Percentiles rank a stretch among this genome's conserved stretches.
Conservation (phyloP, 2,797 vertebrate genomes). For the Lepus townsendii region DNA sequence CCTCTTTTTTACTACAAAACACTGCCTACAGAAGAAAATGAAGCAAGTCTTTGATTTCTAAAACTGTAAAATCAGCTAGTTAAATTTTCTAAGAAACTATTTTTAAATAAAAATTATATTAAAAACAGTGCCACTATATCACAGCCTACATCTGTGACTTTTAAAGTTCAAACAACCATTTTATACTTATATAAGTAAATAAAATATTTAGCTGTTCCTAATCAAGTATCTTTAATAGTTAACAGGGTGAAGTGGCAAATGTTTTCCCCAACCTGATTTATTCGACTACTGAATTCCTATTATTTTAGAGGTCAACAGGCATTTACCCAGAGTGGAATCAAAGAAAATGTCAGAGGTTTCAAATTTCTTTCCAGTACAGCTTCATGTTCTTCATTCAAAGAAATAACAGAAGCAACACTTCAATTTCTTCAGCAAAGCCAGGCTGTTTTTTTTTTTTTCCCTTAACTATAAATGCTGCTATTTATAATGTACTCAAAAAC, state of each 20-base stretch:
- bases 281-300: slow-evolving; percentile 48
- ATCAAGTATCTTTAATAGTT: slow-evolving; percentile 34
- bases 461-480: slow-evolving; percentile 18
- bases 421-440: slow-evolving; percentile 58
- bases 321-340: slow-evolving; percentile 67
- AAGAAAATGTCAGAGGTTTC: slow-evolving; percentile 79
- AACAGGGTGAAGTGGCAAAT: background rate
- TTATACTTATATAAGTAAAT: background rate
- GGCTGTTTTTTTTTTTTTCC: background rate
- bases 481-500: slow-evolving; percentile 36
- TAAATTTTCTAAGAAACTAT: slow-evolving; percentile 61
- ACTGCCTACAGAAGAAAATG: background rate
- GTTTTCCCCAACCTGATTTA: slow-evolving; percentile 43
- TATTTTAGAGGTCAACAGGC: slow-evolving; percentile 68
- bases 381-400: slow-evolving; percentile 84
- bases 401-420: slow-evolving; percentile 68
- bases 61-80: slow-evolving; percentile 29
- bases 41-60: slow-evolving; percentile 41
- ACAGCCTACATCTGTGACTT: background rate
- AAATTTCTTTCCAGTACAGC: slow-evolving; percentile 79
- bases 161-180: background rate
- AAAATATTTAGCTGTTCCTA: slow-evolving; percentile 48
- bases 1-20: slow-evolving; percentile 54
- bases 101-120: slow-evolving; percentile 57
- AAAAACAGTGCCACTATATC: background rate